Percentiles rank a stretch among this genome's conserved stretches.
Evolutionary conservation across 2,888 invertebrate species (phyloP).

Genomic region (Epinotia ramella): DNA sequence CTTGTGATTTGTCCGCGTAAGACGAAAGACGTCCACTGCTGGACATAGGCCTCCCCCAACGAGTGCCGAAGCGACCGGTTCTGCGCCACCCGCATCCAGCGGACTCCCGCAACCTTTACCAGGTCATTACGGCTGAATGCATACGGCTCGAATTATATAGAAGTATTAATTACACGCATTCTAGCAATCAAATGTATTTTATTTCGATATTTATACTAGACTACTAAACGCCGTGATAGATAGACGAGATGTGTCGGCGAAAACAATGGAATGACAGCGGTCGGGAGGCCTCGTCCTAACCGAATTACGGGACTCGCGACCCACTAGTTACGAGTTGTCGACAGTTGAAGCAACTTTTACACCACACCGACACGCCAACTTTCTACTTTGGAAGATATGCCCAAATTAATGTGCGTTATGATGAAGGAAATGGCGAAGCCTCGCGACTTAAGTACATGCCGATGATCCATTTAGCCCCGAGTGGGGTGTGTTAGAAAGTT

Average conservation of each 20-base stretch:
- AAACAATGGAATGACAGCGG: slow-evolving; percentile 21
- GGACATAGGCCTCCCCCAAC: too few species aligned
- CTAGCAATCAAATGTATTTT: too few species aligned
- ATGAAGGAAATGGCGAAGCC: slow-evolving; percentile 22
- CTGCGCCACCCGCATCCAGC: too few species aligned
- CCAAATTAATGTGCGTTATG: slow-evolving; percentile 46
- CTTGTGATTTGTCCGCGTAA: too few species aligned
- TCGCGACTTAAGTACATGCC: slow-evolving; percentile 19
- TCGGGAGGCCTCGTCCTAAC: slow-evolving; percentile 17
- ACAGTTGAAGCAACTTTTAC: slow-evolving; percentile 46
- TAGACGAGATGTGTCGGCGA: neutral
- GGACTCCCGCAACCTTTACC: too few species aligned
- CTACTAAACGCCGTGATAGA: neutral
- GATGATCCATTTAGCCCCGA: slow-evolving; percentile 25
- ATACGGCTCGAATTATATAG: too few species aligned
- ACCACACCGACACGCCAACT: slow-evolving; percentile 44
- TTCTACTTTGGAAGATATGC: slow-evolving; percentile 46
- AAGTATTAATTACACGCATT: too few species aligned
- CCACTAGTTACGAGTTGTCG: slow-evolving; percentile 42
- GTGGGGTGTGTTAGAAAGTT: slow-evolving; percentile 31
- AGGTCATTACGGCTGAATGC: too few species aligned
- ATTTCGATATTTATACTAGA: too few species aligned
- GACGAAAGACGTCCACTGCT: too few species aligned
- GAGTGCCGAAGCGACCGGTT: too few species aligned
- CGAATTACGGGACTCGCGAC: slow-evolving; percentile 41